These are phyloP conservation scores for Herpailurus yagouaroundi DNA, from an alignment of 2,113 vertebrate genomes.

Conservation along the genomic window DNA sequence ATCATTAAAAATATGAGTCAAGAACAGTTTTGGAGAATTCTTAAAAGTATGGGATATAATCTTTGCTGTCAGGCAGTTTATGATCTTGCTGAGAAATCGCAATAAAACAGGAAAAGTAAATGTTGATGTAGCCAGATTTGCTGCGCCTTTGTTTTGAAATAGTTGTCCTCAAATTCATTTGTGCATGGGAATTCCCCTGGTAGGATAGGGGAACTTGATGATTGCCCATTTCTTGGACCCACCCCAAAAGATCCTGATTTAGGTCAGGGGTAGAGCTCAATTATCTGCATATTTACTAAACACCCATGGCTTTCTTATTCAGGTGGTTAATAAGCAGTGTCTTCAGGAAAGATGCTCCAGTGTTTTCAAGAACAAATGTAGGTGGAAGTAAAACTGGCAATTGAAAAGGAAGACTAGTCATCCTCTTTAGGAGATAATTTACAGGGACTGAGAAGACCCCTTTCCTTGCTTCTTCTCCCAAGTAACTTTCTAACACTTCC, in stretches of 20 bases:
- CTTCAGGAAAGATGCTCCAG: neutral
- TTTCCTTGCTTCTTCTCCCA: neutral
- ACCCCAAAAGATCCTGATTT: neutral
- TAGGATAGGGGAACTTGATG: neutral
- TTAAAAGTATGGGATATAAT: neutral
- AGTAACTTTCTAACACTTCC: neutral
- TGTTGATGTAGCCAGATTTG: neutral
- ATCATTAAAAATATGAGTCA: neutral
- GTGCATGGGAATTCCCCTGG: neutral
- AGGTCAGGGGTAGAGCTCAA: neutral
- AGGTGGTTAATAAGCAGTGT: neutral
- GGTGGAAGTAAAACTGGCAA: neutral
- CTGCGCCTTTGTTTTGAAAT: neutral
- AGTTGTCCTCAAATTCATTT: neutral
- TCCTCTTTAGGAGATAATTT: neutral
- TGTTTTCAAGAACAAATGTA: neutral
- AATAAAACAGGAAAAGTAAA: conserved; percentile 9
- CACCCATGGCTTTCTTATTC: neutral
- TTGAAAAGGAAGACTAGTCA: neutral
- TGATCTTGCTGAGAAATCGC: conserved; percentile 8
- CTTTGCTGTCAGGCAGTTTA: neutral
- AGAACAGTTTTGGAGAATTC: neutral
- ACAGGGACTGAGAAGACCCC: neutral
- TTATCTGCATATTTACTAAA: neutral
- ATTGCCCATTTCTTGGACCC: neutral